Evolutionary conservation across 2,113 vertebrate species (phyloP).

Genomic region (Apodemus speciosus): DNA sequence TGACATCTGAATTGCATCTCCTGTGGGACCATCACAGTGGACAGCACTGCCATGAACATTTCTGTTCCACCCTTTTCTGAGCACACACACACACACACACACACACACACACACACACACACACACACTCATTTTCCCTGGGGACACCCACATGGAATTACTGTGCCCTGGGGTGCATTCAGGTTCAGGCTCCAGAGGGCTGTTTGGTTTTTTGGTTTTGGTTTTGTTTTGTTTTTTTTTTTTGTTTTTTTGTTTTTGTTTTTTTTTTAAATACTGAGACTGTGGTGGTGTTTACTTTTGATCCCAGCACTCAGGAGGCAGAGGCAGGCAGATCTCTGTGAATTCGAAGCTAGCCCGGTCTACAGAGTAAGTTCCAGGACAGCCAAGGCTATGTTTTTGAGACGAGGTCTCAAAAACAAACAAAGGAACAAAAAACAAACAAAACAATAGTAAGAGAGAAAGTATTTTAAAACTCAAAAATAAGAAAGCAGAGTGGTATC

Average conservation of each 20-base stretch:
- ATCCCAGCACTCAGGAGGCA: neutral
- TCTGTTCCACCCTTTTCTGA: neutral
- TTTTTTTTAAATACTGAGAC: neutral
- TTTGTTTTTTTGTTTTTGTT: neutral
- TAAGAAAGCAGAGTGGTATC: neutral
- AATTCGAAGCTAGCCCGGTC: neutral
- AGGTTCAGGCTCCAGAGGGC: neutral
- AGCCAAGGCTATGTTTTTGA: neutral
- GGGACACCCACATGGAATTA: fast-evolving
- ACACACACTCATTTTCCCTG: neutral
- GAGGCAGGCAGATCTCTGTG: neutral
- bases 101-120: neutral
- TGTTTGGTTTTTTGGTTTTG: neutral
- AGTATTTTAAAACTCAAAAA: neutral
- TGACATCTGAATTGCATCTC: neutral
- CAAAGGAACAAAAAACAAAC: no score
- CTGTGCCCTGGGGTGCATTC: neutral
- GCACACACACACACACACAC: neutral
- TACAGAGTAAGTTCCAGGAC: neutral
- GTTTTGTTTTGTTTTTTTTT: no score
- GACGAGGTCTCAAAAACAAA: no score
- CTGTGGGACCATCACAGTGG: neutral
- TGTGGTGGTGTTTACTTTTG: neutral
- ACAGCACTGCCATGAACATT: neutral
- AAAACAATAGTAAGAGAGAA: neutral